phyloP scores from a whole-genome alignment of 1,140 invertebrate species.

The Steinernema feltiae region DNA sequence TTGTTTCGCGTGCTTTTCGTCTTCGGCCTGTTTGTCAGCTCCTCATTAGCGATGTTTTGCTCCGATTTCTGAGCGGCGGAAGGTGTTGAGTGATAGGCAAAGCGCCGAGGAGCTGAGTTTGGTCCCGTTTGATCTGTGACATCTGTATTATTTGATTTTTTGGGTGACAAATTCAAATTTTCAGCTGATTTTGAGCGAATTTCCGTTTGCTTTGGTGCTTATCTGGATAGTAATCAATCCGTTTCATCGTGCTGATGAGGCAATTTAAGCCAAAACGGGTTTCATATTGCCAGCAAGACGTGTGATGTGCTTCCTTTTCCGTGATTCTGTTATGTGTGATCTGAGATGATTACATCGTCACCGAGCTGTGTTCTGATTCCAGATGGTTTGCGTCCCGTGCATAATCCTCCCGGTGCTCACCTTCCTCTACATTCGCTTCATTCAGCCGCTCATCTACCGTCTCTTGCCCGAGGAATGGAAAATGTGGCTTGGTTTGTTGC shows the following conservation, averaged over 20 bases:
- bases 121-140: no score
- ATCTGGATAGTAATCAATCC: no score
- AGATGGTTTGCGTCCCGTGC: slow-evolving; percentile 10
- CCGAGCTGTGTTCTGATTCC: background rate
- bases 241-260: no score
- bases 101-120: no score
- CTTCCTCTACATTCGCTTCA: background rate
- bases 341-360: background rate
- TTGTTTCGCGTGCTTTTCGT: background rate
- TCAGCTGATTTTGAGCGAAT: background rate
- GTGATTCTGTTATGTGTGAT: background rate
- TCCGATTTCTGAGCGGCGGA: no score
- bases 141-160: no score
- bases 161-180: no score
- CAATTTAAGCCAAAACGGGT: no score
- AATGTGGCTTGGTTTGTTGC: background rate
- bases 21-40: no score
- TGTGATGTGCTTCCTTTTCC: background rate
- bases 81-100: no score
- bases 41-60: background rate
- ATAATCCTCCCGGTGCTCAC: slow-evolving; percentile 5
- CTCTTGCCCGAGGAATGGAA: background rate
- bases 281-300: no score
- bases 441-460: slow-evolving; percentile 1
- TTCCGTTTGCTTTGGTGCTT: no score